Evolutionary conservation across 2,113 vertebrate genomes (phyloP), one percentile per base, ranked within the genome.

Genomic region (Corythoichthys haematopterus): DNA sequence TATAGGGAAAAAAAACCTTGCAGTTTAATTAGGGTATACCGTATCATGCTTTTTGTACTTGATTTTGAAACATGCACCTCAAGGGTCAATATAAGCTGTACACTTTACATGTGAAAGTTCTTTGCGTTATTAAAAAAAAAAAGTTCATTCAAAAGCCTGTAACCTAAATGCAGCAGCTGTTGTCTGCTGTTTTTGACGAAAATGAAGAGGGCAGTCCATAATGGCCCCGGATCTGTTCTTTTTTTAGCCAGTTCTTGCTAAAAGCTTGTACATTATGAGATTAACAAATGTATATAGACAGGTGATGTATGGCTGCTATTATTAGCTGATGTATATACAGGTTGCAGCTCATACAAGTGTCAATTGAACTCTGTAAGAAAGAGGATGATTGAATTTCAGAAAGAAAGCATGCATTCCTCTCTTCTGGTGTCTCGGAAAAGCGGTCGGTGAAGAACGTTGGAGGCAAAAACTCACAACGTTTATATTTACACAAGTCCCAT

Each of bases 361-460:
- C 13, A 3, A 0, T 12, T 61, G 3, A 61, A n/a, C 20, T 35
- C 33, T 16, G 46, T 50, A 37, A 50, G 20, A 64, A 64, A 63
- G 15, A 28, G 14, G 46, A 48, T 64, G 11, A 79, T 73, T 80
- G 71, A 81, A 80, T 79, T 73, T 63, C 76, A 70, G 76, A 77
- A 72, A 80, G 79, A 81, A 84, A 78, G 75, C 68, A 83, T 74
- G 78, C 84, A 81, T 75, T 53, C 76, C 62, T 88, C 78, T 78
- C 73, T 69, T 64, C 65, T 63, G 65, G 77, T 72, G 80, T 69
- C 57, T 69, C 80, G 55, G 68, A 58, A 68, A 64, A 73, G 70
- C 64, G 84, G 64, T 79, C 71, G 61, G 76, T 83, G 77, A 48
- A 76, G 51, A 67, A 79, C 66, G 51, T 53, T 15, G 67, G 40